Conservation (phyloP, 92 coral and sea anemone genomes). For the Micromussa lordhowensis region DNA sequence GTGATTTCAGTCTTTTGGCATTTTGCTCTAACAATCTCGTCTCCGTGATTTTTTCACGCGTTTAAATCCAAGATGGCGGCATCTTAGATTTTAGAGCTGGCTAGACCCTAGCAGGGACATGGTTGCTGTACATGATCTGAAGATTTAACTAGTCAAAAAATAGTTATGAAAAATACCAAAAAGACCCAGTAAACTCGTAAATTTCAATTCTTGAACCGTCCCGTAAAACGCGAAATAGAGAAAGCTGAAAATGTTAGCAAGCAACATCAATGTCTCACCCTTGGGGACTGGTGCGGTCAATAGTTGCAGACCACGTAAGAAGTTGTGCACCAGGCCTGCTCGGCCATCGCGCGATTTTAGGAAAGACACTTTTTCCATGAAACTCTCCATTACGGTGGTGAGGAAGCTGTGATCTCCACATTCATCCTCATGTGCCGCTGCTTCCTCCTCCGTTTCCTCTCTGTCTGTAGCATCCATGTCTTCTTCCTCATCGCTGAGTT, state of each 20-base stretch:
- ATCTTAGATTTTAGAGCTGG: too few relatives aligned
- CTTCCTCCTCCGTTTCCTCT: not conserved
- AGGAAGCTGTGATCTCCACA: slow-evolving; percentile 45
- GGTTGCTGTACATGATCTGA: too few relatives aligned
- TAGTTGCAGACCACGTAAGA: slow-evolving; percentile 67
- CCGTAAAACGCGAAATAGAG: not conserved
- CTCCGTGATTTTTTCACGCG: too few relatives aligned
- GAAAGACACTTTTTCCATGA: slow-evolving; percentile 55
- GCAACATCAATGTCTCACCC: not conserved
- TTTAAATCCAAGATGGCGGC: too few relatives aligned
- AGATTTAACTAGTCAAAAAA: too few relatives aligned
- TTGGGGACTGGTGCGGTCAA: slow-evolving; percentile 23
- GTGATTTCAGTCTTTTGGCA: too few relatives aligned
- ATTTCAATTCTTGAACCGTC: too few relatives aligned
- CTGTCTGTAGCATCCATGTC: slow-evolving; percentile 14
- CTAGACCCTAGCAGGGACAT: too few relatives aligned
- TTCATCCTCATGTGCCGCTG: not conserved
- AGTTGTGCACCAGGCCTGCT: slow-evolving; percentile 80
- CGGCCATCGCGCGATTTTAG: slow-evolving; percentile 74
- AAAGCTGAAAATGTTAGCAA: not conserved
- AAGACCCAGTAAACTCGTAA: too few relatives aligned
- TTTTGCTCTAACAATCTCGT: too few relatives aligned
- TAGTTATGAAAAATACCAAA: too few relatives aligned
- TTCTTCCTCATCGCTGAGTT: slow-evolving; percentile 45
- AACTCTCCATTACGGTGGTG: slow-evolving; percentile 10